These are phyloP conservation scores for Ploceus nigricollis DNA, from an alignment of 2,113 vertebrate genomes.

Conservation along the genomic window DNA sequence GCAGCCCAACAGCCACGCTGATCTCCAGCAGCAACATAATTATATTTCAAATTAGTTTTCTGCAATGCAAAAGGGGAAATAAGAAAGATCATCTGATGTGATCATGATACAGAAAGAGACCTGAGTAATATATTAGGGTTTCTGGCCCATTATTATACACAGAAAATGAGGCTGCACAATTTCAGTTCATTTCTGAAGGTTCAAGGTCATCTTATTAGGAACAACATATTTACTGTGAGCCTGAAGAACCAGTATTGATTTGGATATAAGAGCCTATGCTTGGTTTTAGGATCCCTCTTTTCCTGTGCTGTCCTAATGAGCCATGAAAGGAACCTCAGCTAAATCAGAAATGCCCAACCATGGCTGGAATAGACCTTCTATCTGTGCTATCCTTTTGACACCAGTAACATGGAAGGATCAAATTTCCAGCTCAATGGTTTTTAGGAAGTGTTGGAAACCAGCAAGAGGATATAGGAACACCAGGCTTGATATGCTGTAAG, in stretches of 20 bases:
- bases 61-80: conserved; percentile 38
- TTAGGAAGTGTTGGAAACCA: neutral
- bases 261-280: neutral
- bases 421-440: neutral
- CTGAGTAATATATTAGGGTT: neutral
- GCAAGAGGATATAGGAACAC: neutral
- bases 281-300: neutral
- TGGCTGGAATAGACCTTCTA: neutral
- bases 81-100: conserved; percentile 25
- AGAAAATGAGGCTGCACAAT: conserved; percentile 23
- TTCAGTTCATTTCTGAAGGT: conserved; percentile 29
- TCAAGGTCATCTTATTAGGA: conserved; percentile 42
- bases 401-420: neutral
- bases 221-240: conserved; percentile 42
- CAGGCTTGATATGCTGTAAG: neutral
- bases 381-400: neutral
- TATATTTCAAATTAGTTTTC: conserved; percentile 66
- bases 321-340: conserved; percentile 5
- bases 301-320: neutral
- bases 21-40: conserved; percentile 51
- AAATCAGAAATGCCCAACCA: neutral
- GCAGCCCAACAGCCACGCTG: neutral
- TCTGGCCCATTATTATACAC: neutral
- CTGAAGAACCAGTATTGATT: conserved; percentile 22
- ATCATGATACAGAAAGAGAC: neutral